These are phyloP conservation scores for Muntiacus reevesi DNA, from an alignment of 2,113 vertebrate genomes.

Conservation along the genomic window DNA sequence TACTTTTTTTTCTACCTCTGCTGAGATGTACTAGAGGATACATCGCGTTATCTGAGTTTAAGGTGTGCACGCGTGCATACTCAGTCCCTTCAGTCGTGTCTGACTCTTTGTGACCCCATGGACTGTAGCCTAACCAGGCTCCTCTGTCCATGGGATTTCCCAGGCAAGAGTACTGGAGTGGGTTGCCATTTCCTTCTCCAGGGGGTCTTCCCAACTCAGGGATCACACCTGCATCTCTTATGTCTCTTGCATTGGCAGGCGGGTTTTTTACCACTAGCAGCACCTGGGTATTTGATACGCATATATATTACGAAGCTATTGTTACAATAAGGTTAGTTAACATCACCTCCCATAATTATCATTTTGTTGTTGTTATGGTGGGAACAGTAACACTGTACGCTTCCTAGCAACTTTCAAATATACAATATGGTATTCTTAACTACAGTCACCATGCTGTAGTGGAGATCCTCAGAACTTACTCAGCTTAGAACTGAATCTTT, in stretches of 20 bases:
- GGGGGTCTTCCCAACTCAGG: neutral
- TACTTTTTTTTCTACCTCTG: neutral
- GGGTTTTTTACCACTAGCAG: neutral
- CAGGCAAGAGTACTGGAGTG: neutral
- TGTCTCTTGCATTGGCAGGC: neutral
- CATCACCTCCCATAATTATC: neutral
- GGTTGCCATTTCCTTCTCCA: neutral
- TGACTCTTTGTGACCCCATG: neutral
- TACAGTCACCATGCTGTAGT: neutral
- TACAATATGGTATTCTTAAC: neutral
- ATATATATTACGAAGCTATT: neutral
- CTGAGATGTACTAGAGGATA: neutral
- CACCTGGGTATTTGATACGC: neutral
- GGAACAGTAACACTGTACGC: neutral
- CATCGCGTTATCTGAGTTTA: neutral
- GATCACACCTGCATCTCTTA: neutral
- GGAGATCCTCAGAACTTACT: neutral
- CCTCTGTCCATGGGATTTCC: neutral
- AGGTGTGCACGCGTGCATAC: neutral
- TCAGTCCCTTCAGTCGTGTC: neutral
- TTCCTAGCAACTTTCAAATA: neutral
- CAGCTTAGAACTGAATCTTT: neutral
- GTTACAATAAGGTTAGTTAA: neutral
- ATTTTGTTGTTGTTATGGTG: neutral
- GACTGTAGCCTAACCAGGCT: neutral